Evolutionary conservation across 2,888 invertebrate species (phyloP).

Genomic region (Dicycla oo): DNA sequence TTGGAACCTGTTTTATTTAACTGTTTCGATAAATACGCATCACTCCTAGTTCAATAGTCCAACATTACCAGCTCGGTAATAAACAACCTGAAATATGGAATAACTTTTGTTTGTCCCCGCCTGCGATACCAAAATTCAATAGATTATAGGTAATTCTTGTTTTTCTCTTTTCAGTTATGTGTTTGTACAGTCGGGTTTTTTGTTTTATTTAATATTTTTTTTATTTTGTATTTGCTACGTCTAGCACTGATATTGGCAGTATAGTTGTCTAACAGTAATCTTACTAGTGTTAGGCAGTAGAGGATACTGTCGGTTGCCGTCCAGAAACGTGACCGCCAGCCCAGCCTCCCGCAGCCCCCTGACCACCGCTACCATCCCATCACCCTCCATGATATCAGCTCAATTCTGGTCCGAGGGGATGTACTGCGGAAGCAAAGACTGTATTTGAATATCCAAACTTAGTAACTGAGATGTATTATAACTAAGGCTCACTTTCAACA

Average conservation of each 20-base stretch:
- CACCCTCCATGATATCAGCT: constrained; percentile 66
- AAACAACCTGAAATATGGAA: no score
- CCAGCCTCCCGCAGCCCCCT: constrained; percentile 73
- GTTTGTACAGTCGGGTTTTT: no score
- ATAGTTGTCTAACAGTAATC: not conserved
- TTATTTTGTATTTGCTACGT: not conserved
- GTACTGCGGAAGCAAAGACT: constrained; percentile 65
- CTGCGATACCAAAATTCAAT: no score
- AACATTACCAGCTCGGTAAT: no score
- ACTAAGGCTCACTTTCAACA: no score
- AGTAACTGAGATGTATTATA: no score
- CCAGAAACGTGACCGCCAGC: constrained; percentile 79
- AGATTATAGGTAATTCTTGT: no score
- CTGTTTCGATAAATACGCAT: no score
- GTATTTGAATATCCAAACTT: not conserved
- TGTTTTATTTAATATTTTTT: not conserved
- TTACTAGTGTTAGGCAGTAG: constrained; percentile 75
- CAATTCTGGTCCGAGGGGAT: constrained; percentile 69
- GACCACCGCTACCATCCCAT: constrained; percentile 83
- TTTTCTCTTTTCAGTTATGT: no score
- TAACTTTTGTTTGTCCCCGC: no score
- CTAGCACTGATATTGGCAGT: not conserved
- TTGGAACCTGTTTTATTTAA: no score
- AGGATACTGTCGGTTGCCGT: constrained; percentile 76
- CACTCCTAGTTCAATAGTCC: no score